These are phyloP conservation scores for Clanis bilineata DNA, from an alignment of 2,888 invertebrate species.

Conservation along the genomic window DNA sequence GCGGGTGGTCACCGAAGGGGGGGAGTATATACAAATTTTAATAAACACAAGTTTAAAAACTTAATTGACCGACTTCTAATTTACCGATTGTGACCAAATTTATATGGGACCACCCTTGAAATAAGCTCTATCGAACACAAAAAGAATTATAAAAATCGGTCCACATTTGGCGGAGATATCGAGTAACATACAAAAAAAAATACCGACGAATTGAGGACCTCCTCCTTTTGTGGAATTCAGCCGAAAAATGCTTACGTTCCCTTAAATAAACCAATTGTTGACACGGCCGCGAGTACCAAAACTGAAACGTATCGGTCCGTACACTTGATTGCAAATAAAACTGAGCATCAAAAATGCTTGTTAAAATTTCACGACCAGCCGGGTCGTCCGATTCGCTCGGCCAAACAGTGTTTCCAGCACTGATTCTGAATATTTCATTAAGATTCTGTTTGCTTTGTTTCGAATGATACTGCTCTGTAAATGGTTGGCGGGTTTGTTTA, in stretches of 20 bases:
- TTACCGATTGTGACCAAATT: too few species aligned
- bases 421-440: slow-evolving; percentile 44
- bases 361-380: slow-evolving; percentile 65
- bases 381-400: slow-evolving; percentile 21
- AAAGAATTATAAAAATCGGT: too few species aligned
- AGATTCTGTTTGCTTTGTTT: slow-evolving; percentile 5
- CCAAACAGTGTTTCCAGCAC: slow-evolving; percentile 24
- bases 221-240: not conserved
- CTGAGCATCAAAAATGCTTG: slow-evolving; percentile 45
- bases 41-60: too few species aligned
- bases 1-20: too few species aligned
- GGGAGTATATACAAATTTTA: not conserved
- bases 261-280: slow-evolving; percentile 16
- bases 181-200: too few species aligned
- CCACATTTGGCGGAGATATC: too few species aligned
- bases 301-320: slow-evolving; percentile 17
- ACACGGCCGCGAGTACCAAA: slow-evolving; percentile 10
- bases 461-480: slow-evolving; percentile 25
- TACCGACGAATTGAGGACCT: not conserved
- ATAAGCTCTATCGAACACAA: too few species aligned
- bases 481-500: not conserved
- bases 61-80: too few species aligned
- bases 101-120: too few species aligned
- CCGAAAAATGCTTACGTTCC: too few species aligned
- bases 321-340: slow-evolving; percentile 56